Evolutionary conservation across 2,113 vertebrate genomes (phyloP), one percentile per base, ranked within the genome.

Genomic region (Camelus dromedarius): DNA sequence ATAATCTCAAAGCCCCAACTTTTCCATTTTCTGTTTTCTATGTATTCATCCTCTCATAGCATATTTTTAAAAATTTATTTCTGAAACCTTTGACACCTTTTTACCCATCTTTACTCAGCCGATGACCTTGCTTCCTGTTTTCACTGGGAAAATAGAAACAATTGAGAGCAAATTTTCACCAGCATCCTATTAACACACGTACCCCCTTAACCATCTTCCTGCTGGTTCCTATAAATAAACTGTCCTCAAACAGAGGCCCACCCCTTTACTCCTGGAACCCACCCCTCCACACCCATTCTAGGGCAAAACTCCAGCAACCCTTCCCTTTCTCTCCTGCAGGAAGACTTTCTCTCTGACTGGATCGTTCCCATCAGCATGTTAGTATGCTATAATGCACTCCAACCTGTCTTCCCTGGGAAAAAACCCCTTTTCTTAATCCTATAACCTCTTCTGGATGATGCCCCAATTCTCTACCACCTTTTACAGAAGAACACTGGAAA

Each of bases 101-200:
- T 75, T 35, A 24, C 38, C 8, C 20, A 38, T 48, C 12, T 60
- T 94, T 20, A n/a, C 42, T 93, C 50, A 86, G 50, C 18, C 86
- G 60, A 85, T 77, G 58, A 50, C 18, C 22, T 84, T 89, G 7
- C 30, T 77, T 85, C 20, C 66, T 81, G n/a, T 48, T 73, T 89
- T 91, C 42, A 62, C 16, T 69, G 18, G 94, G 50, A 93, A 88
- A 90, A 66, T 8, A 24, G 32, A 80, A 81, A 89, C 75, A 86
- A 26, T 20, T 14, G 16, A 70, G 20, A 81, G n/a, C 84, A 8
- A 84, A 67, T 75, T 2, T 69, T 90, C 28, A 19, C 6, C 69
- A 89, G 32, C 10, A 73, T 22, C 67, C 26, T 54, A 22, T 77
- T n/a, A 52, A 9, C 35, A 80, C 4, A 22, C 48, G 12, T 64